Evolutionary conservation across 2,113 vertebrate genomes (phyloP), one percentile per base, ranked within the genome.

Genomic region (Hemiscyllium ocellatum): DNA sequence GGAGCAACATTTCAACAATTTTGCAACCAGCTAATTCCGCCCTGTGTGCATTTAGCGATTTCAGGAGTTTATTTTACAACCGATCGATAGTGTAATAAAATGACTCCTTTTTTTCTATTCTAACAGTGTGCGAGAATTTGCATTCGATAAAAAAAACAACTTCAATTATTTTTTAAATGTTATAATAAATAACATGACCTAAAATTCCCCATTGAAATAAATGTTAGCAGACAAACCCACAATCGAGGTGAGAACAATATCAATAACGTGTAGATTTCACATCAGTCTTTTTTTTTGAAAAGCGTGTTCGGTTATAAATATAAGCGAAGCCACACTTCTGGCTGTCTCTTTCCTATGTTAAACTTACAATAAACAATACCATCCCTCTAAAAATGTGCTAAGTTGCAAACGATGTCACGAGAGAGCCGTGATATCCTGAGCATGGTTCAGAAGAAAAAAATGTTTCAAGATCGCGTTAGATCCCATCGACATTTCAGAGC

Each of bases 181-280:
- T 95, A 52, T 72, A 95, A 95, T 95, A 95, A 95, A 95, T 95
- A 95, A 95, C 42, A 95, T 22, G 42, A 72, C 69, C 61, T 90
- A 24, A 95, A 95, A 95, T 72, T 50, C 66, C 69, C 24, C 94
- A 95, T 95, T 70, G 37, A 72, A 47, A 70, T 94, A 68, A 37
- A 68, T 94, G 37, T 37, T n/a, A 68, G 22, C 65, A 94, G 65
- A 61, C 22, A 37, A 94, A 42, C 90, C 29, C 19, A 69, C 66
- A 70, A 70, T 22, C 26, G 47, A 22, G 37, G 17, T 52, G 66
- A 72, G 20, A 72, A 50, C 13, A 70, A 66, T 91, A 33, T 37
- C 66, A n/a, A 65, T 72, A 94, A 69, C 26, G 93, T 70, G 66
- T 68, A 94, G 93, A 13, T 24, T 72, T 95, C 72, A 72, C 68